Evolutionary conservation across 1,140 invertebrate species (phyloP), one percentile per base, ranked within the genome.

Genomic region (Drosophila insularis): DNA sequence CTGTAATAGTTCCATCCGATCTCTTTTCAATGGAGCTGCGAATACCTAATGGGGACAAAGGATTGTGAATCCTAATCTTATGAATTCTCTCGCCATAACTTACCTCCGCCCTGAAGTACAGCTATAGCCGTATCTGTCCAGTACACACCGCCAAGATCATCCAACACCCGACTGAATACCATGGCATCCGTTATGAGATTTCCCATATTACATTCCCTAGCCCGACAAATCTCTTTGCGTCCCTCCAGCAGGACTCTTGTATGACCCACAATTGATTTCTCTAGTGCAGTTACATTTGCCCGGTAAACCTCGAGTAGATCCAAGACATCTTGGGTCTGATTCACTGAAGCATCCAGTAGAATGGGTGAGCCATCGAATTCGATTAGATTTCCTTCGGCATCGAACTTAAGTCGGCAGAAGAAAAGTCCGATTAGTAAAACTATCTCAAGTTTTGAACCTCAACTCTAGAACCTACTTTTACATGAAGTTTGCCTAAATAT

Each of bases 91-190:
- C 0, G 2, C 0, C 2, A 21, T 21, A 27, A 61, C 60, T 6
- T 59, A 91, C 91, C 92, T 13, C 97, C 97, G 10, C 95, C 93
- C 90, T 97, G 95, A 1, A 95, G 92, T 0, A 98, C 40, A 1
- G 95, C 95, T 72, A 98, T 95, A 0, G 95, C 93, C 1, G 95
- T 94, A 87, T 96, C 94, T 0, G 95, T 96, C 96, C 97, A 97
- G 40, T 67, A 90, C 32, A 92, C 77, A 1, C 75, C 73, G 10
- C 91, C 89, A 64, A 94, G 92, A 64, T 93, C 91, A 80, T 94
- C 93, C 87, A 89, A 58, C 21, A 93, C 90, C 13, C 93, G 92
- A 46, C 81, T 89, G 72, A 92, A 92, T 17, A 94, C 76, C 73
- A 97, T 94, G 1, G 96, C 94, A 82, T 98, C 97, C 0, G 96